phyloP scores from a whole-genome alignment of 1,140 invertebrate species.

The Cotesia vestalis region DNA sequence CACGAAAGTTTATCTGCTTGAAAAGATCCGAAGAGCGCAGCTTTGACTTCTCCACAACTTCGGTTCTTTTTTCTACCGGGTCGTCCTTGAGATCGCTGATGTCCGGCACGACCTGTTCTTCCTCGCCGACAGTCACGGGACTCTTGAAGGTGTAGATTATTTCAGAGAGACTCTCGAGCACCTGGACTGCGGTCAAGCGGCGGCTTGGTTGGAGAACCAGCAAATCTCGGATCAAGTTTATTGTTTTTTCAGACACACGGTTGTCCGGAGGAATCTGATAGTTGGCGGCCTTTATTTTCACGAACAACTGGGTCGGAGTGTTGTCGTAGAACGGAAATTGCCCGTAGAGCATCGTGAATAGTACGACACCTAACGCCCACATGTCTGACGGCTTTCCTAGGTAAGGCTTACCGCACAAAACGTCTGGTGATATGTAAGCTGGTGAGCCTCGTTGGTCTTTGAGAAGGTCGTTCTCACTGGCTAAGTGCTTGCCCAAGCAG shows the following conservation, averaged over 20 bases:
- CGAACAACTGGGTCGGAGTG: constrained; percentile 80
- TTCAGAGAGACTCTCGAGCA: constrained; percentile 65
- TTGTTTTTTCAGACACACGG: constrained; percentile 68
- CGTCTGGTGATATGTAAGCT: constrained; percentile 87
- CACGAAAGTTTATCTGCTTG: constrained; percentile 46
- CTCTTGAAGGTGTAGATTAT: constrained; percentile 66
- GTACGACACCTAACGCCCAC: constrained; percentile 85
- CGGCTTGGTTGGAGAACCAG: constrained; percentile 69
- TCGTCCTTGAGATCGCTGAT: constrained; percentile 51
- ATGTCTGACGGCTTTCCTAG: constrained; percentile 85
- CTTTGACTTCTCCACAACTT: constrained; percentile 32
- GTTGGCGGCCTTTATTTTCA: constrained; percentile 77
- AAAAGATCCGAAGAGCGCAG: constrained; percentile 43
- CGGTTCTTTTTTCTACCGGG: constrained; percentile 40
- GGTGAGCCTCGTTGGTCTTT: constrained; percentile 85
- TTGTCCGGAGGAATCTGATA: constrained; percentile 73
- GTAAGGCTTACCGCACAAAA: constrained; percentile 79
- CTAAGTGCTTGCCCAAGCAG: constrained; percentile 82
- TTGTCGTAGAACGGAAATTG: constrained; percentile 88
- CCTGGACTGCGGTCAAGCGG: constrained; percentile 70
- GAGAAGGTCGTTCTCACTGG: constrained; percentile 77
- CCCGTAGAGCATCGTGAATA: constrained; percentile 88
- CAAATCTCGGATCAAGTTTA: constrained; percentile 68
- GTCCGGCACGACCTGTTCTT: constrained; percentile 61
- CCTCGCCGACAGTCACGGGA: constrained; percentile 48